These are phyloP conservation scores for Solen grandis DNA, from an alignment of 1,140 invertebrate species.

Conservation along the genomic window DNA sequence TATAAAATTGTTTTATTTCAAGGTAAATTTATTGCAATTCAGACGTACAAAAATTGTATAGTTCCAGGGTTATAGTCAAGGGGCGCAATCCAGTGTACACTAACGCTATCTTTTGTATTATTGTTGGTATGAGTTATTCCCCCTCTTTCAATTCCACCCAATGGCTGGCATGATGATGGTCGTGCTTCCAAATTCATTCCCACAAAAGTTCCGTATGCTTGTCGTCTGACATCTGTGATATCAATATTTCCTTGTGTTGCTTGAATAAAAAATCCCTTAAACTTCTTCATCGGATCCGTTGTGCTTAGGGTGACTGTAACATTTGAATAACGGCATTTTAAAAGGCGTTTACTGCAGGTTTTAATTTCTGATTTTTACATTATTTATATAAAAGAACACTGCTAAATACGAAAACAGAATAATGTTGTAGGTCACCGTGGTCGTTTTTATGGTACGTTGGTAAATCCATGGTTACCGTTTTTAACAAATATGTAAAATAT, in stretches of 20 bases:
- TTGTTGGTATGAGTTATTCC: conserved; percentile 48
- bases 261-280: conserved; percentile 44
- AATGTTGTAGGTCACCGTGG: too few species aligned
- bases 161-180: conserved; percentile 26
- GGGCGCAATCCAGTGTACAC: conserved; percentile 41
- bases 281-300: background rate
- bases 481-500: too few species aligned
- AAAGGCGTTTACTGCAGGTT: background rate
- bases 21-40: too few species aligned
- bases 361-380: too few species aligned
- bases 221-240: conserved; percentile 37
- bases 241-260: conserved; percentile 43
- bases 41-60: conserved; percentile 45
- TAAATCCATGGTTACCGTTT: too few species aligned
- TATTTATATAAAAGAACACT: too few species aligned
- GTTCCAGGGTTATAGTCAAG: conserved; percentile 30
- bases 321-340: background rate
- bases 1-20: too few species aligned
- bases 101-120: background rate
- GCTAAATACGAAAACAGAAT: too few species aligned
- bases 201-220: conserved; percentile 38
- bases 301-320: conserved; percentile 43
- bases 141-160: background rate
- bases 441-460: too few species aligned
- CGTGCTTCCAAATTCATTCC: conserved; percentile 10